Evolutionary conservation across 2,797 vertebrate genomes (phyloP).

Genomic region (Tympanoctomys barrerae): DNA sequence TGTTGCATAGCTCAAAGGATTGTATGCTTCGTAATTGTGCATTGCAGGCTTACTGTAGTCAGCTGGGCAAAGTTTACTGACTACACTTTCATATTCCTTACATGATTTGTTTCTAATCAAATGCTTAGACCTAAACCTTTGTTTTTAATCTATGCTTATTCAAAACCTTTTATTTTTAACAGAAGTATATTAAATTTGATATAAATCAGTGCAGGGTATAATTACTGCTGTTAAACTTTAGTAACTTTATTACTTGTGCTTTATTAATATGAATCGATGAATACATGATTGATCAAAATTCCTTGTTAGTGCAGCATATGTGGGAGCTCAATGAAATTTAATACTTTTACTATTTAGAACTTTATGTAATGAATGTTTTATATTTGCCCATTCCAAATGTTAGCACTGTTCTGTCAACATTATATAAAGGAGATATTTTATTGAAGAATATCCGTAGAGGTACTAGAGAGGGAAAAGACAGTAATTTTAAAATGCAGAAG

Average conservation of each 20-base stretch:
- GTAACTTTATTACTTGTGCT: background rate
- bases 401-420: background rate
- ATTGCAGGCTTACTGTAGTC: background rate
- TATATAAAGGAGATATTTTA: slow-evolving; percentile 22
- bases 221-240: background rate
- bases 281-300: background rate
- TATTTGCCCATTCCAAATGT: slow-evolving; percentile 1
- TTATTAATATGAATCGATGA: background rate
- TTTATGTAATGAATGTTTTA: background rate
- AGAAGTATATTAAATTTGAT: background rate
- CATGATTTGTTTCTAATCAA: background rate
- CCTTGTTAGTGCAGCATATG: background rate
- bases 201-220: background rate
- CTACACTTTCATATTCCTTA: background rate
- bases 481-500: slow-evolving; percentile 42
- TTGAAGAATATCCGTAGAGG: background rate
- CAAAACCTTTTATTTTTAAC: background rate
- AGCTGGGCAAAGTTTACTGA: background rate
- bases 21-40: background rate
- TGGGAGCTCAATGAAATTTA: background rate
- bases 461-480: background rate
- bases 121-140: background rate
- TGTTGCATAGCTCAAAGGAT: background rate
- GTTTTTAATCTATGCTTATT: too few species aligned
- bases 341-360: slow-evolving; percentile 26